Evolutionary conservation across 2,113 vertebrate species (phyloP), one percentile per base, ranked within the genome.

Genomic region (Aviceda subcristata): DNA sequence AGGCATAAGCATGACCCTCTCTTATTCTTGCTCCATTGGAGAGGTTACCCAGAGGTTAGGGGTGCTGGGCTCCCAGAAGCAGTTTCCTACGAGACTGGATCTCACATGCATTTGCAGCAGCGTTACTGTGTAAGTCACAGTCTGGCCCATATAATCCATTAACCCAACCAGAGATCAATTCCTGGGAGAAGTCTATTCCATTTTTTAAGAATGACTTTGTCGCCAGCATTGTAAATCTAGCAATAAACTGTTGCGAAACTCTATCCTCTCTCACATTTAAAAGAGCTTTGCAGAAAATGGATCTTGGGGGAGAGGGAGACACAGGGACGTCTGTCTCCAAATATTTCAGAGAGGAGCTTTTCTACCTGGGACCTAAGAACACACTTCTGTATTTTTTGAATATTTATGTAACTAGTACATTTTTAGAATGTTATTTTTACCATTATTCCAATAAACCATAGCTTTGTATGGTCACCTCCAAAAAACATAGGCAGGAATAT

Each of bases 171-270:
- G 68, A 64, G 72, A 94, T 83, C 90, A 90, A 1, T 55, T 93
- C 90, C 93, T 90, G 59, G 26, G 79, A 96, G 83, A 95, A 87
- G 89, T 55, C 69, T 95, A 45, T 66, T 41, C 84, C 64, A 39
- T 66, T 95, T 92, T 96, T 94, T 86, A 84, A 68, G 62, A 91
- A 87, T 20, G 1, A 51, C 77, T 92, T 86, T 81, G 76, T 85
- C 0, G 5, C 73, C 84, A 76, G 69, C 39, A 36, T 60, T 94
- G 92, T 94, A 95, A 95, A 96, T 94, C 94, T 96, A 88, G 89
- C 76, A 91, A 91, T 90, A 89, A 95, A 78, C 80, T 92, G 60
- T 62, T 92, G 69, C 0, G 77, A 96, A 96, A 95, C 45, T 69
- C 69, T 89, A 89, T 95, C 83, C 89, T 69, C 53, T 81, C 74